Evolutionary conservation across 2,888 invertebrate genomes (phyloP), one percentile per base, ranked within the genome.

Genomic region (Aphidoletes aphidimyza): DNA sequence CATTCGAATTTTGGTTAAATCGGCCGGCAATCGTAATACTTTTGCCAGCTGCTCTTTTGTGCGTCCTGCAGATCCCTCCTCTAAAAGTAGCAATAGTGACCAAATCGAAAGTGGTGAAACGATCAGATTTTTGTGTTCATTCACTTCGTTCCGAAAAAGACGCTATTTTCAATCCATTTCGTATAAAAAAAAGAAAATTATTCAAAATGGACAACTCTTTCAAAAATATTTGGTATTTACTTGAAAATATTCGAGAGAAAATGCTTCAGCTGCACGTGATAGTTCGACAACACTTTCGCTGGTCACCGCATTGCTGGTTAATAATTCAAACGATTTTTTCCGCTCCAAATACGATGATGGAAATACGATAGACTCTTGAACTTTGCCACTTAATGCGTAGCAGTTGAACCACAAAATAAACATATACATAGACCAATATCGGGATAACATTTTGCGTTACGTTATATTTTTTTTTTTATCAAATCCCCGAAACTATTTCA

Each of bases 101-200:
- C 94, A 94, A 19, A 93, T 90, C 0, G 94, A 93, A 85, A 93
- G 91, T 3, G 94, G 94, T 0, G 94, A 93, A 86, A 93, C 89
- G 69, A 94, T 92, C 86, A 93, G 89, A 88, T 94, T 88, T 22
- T 47, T 85, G 8, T 34, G 3, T 0, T 30, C 0, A 37, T 85
- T 85, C 2, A 84, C 85, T 34, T 87, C 85, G 22, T 36, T 85
- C 5, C 84, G 84, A 8, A 88, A 88, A 17, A 88, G 85, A 69
- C 87, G 87, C 42, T 87, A 86, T 1, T 30, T 30, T 69, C n/a
- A 69, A 69, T 14, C 11, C 30, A 69, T n/a, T n/a, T n/a, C n/a
- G n/a, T n/a, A n/a, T n/a, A n/a, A n/a, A n/a, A n/a, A n/a, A n/a
- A n/a, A n/a, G n/a, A n/a, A n/a, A n/a, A n/a, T n/a, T n/a, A n/a